phyloP scores from a whole-genome alignment of 92 coral and sea anemone species.

The Parazoanthus atlanticus region DNA sequence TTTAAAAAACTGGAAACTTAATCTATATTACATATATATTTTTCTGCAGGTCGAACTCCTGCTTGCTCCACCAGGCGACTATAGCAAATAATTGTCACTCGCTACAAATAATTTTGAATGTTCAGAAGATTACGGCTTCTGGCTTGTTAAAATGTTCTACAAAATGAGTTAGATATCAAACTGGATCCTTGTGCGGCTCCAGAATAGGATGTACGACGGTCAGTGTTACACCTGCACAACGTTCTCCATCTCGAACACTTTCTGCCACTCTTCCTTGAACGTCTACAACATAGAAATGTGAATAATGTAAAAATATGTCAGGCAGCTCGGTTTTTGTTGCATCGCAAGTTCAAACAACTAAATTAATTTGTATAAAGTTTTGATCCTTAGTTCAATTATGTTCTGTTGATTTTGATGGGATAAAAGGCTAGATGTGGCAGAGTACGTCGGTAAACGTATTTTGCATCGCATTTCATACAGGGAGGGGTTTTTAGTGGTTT shows the following conservation, averaged over 20 bases:
- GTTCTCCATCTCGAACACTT: conserved; percentile 62
- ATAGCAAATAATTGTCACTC: too few relatives aligned
- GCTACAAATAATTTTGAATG: not conserved
- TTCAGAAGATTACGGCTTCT: not conserved
- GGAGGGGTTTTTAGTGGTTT: too few relatives aligned
- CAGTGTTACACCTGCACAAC: conserved; percentile 24
- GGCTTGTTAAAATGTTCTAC: not conserved
- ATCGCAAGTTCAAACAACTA: too few relatives aligned
- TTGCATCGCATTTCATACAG: not conserved
- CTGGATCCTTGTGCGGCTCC: not conserved
- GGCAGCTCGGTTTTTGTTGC: too few relatives aligned
- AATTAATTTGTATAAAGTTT: too few relatives aligned
- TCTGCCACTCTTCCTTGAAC: conserved; percentile 66
- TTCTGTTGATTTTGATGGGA: not conserved
- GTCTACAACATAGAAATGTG: conserved; percentile 43
- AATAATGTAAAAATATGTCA: not conserved
- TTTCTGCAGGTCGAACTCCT: not conserved
- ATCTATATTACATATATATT: not conserved
- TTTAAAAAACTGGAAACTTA: not conserved
- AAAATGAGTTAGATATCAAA: not conserved
- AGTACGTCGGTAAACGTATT: not conserved
- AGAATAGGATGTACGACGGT: not conserved
- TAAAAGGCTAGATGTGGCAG: too few relatives aligned
- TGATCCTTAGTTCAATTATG: too few relatives aligned
- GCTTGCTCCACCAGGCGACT: not conserved